Evolutionary conservation across 2,888 invertebrate genomes (phyloP).

Genomic region (Synergus laeviventris): DNA sequence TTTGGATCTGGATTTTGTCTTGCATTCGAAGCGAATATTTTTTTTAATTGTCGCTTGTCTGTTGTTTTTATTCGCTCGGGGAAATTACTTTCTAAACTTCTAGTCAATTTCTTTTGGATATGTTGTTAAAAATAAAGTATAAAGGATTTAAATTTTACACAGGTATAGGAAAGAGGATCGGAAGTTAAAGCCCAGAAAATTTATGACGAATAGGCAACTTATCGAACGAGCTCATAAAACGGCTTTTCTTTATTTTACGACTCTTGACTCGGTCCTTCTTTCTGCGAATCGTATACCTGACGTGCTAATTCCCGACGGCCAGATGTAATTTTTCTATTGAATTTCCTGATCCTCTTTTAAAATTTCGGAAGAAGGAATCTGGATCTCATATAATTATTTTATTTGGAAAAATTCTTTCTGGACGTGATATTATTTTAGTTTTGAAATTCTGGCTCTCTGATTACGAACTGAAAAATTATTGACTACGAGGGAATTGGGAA

Average conservation of each 20-base stretch:
- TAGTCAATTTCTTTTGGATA: constrained; percentile 37
- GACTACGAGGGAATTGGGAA: constrained; percentile 12
- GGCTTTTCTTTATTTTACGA: constrained; percentile 52
- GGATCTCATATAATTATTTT: too few species aligned
- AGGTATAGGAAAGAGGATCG: constrained; percentile 20
- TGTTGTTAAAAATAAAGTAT: too few species aligned
- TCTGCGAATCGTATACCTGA: constrained; percentile 1
- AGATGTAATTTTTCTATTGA: constrained; percentile 1
- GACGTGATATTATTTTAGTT: not conserved
- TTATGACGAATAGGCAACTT: constrained; percentile 47
- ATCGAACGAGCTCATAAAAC: constrained; percentile 50
- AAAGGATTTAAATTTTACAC: constrained; percentile 9
- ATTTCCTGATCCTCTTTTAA: not conserved
- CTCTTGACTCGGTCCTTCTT: not conserved
- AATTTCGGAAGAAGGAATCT: too few species aligned
- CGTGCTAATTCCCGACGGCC: not conserved
- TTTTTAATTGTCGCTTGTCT: too few species aligned
- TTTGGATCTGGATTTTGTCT: too few species aligned
- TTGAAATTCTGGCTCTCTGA: not conserved
- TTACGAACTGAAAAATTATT: not conserved
- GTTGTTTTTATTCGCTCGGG: too few species aligned
- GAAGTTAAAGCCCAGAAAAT: constrained; percentile 44
- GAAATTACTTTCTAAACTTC: constrained; percentile 6
- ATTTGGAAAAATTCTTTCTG: not conserved
- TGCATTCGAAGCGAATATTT: too few species aligned